Evolutionary conservation across 2,888 invertebrate genomes (phyloP), one percentile per base, ranked within the genome.

Genomic region (Agrotis segetum): DNA sequence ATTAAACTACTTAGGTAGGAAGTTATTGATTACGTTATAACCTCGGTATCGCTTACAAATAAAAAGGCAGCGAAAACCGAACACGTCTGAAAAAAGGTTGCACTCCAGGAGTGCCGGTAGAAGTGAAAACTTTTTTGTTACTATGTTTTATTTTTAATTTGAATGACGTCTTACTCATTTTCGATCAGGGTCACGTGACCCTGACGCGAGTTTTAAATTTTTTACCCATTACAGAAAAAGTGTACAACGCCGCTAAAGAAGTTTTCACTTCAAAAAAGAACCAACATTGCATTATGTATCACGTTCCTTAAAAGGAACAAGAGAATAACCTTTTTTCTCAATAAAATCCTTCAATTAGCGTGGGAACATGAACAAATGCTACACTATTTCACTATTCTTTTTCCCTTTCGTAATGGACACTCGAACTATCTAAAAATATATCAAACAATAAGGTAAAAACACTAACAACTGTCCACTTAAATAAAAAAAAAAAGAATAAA

Each of bases 401-500:
- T 40, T 60, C 3, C 7, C 24, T 67, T 61, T 40, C 34, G 3
- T 50, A 50, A 21, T 47, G 14, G 21, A 13, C 58, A 62, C 76
- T 53, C 9, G 17, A 56, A 65, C 2, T 19, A 58, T 3, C 61
- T 21, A 61, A 65, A 75, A 58, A 63, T 71, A 67, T 19, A 64
- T 46, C 47, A 21, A 47, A 69, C 9, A 62, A 62, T 14, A 73
- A 56, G 82, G 65, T 71, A 46, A 29, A 46, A 53, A 40, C 50
- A 74, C 70, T 19, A 59, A 62, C 58, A 62, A 74, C 60, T 62
- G 59, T 67, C 66, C 68, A 71, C 49, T 52, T 47, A 24, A 17
- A 72, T 14, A 77, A 73, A 77, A 81, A 72, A 77, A 81, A 72
- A 84, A 85, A 69, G 11, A 56, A 70, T 49, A 58, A 52, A 55